These are phyloP conservation scores for Drosophila biarmipes DNA, from an alignment of 1,140 invertebrate genomes.

Conservation along the genomic window DNA sequence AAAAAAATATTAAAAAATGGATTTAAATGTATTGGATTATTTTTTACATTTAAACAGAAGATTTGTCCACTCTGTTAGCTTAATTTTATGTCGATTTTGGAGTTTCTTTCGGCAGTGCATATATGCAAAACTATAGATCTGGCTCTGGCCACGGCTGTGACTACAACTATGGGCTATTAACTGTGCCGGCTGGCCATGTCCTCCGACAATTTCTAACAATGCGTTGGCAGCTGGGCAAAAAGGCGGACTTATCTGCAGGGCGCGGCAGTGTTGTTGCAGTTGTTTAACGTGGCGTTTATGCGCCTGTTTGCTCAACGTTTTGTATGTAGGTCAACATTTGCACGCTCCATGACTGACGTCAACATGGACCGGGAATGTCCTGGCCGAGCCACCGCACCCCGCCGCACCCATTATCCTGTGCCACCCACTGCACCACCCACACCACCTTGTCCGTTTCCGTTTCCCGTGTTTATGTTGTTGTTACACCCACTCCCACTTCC, in stretches of 20 bases:
- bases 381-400: slow-evolving; percentile 4
- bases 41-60: too few relatives aligned
- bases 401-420: slow-evolving; percentile 19
- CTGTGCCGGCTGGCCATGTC: slow-evolving; percentile 53
- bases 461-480: slow-evolving; percentile 68
- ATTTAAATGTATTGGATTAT: too few relatives aligned
- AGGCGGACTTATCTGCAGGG: slow-evolving; percentile 63
- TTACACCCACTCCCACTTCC: slow-evolving; percentile 42
- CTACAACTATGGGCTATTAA: slow-evolving; percentile 51
- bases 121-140: slow-evolving; percentile 34
- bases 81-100: neutral
- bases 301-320: slow-evolving; percentile 79
- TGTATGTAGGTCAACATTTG: slow-evolving; percentile 81
- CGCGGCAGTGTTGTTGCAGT: slow-evolving; percentile 41
- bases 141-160: slow-evolving; percentile 19
- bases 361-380: slow-evolving; percentile 63
- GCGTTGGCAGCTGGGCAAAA: slow-evolving; percentile 74
- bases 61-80: too few relatives aligned
- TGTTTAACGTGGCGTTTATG: slow-evolving; percentile 76
- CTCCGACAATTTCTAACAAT: slow-evolving; percentile 73
- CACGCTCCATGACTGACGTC: slow-evolving; percentile 79
- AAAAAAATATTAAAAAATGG: too few relatives aligned
- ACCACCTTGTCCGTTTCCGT: slow-evolving; percentile 64
- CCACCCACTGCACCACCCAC: neutral
- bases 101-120: slow-evolving; percentile 5